A percentile compares a stretch with the other conserved stretches of the same genome.
phyloP scores from a whole-genome alignment of 2,888 invertebrate species.

The Falcaria lacertinaria region DNA sequence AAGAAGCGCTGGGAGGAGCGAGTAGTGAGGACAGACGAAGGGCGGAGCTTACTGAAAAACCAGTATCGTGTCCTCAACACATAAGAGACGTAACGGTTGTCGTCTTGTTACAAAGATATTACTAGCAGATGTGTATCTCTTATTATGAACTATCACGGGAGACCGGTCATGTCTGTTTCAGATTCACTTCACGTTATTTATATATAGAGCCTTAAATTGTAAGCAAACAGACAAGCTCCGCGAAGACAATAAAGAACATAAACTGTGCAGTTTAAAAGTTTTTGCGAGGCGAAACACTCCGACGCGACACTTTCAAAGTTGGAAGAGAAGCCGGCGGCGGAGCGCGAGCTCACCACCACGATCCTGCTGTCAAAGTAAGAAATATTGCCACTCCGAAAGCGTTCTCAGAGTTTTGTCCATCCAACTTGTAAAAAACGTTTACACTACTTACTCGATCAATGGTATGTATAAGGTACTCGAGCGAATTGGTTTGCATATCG shows the following conservation, averaged over 20 bases:
- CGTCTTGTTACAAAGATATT: conserved; percentile 60
- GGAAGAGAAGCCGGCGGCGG: conserved; percentile 53
- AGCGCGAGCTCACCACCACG: conserved; percentile 38
- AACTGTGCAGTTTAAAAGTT: conserved; percentile 73
- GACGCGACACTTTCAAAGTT: conserved; percentile 62
- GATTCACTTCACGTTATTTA: conserved; percentile 43
- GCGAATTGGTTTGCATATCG: background rate
- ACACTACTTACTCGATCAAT: conserved; percentile 24
- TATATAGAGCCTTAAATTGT: conserved; percentile 57
- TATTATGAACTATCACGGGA: conserved; percentile 28
- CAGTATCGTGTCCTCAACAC: conserved; percentile 61
- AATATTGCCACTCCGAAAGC: conserved; percentile 55
- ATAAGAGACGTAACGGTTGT: conserved; percentile 61
- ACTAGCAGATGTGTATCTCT: conserved; percentile 53
- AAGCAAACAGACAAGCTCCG: conserved; percentile 51
- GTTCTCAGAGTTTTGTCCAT: conserved; percentile 35
- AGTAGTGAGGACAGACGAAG: conserved; percentile 54
- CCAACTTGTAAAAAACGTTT: conserved; percentile 38
- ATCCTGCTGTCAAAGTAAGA: conserved; percentile 68
- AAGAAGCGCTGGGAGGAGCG: conserved; percentile 73
- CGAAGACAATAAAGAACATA: conserved; percentile 71
- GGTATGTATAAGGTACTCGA: conserved; percentile 1
- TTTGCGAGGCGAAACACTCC: conserved; percentile 55
- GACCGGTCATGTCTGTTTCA: conserved; percentile 28
- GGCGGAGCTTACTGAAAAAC: conserved; percentile 69